These are phyloP conservation scores for Sakesphorus luctuosus DNA, from an alignment of 2,113 vertebrate genomes.

Conservation along the genomic window DNA sequence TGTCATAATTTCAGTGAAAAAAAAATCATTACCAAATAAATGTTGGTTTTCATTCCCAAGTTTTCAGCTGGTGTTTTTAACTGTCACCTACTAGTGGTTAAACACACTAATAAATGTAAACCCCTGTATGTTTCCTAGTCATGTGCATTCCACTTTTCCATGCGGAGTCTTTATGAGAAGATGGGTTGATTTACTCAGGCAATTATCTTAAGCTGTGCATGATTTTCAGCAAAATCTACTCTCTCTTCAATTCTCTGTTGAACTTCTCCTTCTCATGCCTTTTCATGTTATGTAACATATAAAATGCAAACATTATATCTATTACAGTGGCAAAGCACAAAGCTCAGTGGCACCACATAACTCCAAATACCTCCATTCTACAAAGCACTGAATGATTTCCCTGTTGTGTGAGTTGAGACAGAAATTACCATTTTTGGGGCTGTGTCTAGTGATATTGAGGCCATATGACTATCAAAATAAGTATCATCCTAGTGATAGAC, in stretches of 20 bases:
- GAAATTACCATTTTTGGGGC: neutral
- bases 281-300: neutral
- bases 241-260: neutral
- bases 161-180: neutral
- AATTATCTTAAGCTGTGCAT: neutral
- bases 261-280: neutral
- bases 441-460: neutral
- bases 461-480: neutral
- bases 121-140: accelerated
- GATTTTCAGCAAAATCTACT: neutral
- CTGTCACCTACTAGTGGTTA: neutral
- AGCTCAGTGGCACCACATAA: neutral
- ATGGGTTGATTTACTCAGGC: neutral
- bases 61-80: neutral
- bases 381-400: neutral
- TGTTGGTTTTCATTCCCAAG: neutral
- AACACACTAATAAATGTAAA: neutral
- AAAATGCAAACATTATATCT: neutral
- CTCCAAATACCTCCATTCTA: neutral
- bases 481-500: neutral
- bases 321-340: neutral
- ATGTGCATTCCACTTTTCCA: neutral
- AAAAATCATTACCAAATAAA: neutral
- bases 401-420: neutral
- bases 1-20: neutral